Percentiles rank a stretch among this genome's conserved stretches.
These are phyloP conservation scores for Heteropelma amictum DNA, from an alignment of 2,888 invertebrate species.

Conservation along the genomic window DNA sequence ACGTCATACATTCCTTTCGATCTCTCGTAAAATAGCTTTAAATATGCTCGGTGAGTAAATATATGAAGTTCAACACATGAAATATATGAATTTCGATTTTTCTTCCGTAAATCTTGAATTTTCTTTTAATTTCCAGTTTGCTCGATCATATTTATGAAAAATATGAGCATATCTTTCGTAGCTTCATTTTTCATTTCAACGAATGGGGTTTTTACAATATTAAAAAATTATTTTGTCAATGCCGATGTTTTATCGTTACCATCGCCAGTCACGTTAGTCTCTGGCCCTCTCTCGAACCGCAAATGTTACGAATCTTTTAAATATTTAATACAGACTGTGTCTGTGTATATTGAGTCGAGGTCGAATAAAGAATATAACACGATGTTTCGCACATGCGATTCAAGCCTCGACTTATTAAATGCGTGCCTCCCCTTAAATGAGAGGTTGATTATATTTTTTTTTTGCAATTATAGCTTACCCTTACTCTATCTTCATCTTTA, in stretches of 20 bases:
- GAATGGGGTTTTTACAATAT: background rate
- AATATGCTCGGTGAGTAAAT: no score
- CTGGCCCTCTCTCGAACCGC: background rate
- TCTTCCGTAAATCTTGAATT: no score
- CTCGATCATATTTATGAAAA: no score
- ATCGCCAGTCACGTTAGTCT: slow-evolving; percentile 14
- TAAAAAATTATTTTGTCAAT: background rate
- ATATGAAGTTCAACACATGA: no score
- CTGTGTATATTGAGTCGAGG: slow-evolving; percentile 19
- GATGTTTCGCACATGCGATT: no score
- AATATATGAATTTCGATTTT: no score
- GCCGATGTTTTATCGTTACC: background rate
- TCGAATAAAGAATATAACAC: background rate
- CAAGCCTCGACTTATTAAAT: slow-evolving; percentile 9
- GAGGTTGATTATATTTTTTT: slow-evolving; percentile 1
- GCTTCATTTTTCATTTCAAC: no score
- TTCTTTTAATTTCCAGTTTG: no score
- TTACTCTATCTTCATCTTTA: background rate
- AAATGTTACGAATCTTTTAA: slow-evolving; percentile 46
- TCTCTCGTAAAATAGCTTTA: background rate
- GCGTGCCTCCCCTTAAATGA: slow-evolving; percentile 4
- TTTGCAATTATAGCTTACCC: background rate
- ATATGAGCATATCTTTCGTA: no score
- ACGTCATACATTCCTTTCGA: background rate
- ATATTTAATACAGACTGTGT: slow-evolving; percentile 50